Conservation (phyloP, 2,888 invertebrate species). For the Pseudoips prasinana region DNA sequence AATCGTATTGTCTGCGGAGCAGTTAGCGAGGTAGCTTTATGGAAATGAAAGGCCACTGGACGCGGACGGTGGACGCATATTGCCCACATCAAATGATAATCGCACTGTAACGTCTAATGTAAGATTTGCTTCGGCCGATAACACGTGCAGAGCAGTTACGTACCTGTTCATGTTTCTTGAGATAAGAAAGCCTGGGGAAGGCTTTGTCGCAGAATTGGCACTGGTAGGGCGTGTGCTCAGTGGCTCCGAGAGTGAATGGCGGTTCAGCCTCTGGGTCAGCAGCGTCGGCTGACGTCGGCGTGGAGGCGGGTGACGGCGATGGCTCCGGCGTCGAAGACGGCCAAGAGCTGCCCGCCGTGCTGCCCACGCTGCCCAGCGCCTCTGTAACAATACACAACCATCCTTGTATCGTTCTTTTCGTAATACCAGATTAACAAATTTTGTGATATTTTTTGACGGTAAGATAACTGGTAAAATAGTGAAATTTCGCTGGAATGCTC, state of each 20-base stretch:
- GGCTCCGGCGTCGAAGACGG: conserved; percentile 85
- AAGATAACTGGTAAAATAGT: no score
- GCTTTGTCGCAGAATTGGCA: conserved; percentile 96
- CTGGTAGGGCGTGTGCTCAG: conserved; percentile 91
- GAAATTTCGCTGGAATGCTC: no score
- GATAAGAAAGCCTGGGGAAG: conserved; percentile 91
- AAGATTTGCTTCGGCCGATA: background rate
- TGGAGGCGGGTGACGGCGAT: conserved; percentile 83
- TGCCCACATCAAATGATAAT: conserved; percentile 15
- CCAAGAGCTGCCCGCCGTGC: conserved; percentile 86
- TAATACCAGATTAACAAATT: no score
- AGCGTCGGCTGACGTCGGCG: conserved; percentile 85
- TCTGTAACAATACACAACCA: conserved; percentile 74
- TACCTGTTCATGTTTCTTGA: conserved; percentile 97
- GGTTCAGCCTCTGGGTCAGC: conserved; percentile 85
- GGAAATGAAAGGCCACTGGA: conserved; percentile 31
- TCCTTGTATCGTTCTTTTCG: no score
- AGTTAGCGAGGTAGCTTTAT: conserved; percentile 58
- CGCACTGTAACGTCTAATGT: conserved; percentile 1
- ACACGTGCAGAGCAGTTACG: conserved; percentile 22
- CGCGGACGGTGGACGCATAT: conserved; percentile 25
- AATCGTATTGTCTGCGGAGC: conserved; percentile 56
- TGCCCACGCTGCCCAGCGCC: conserved; percentile 84
- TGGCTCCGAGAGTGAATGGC: conserved; percentile 85
- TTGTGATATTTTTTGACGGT: no score